phyloP scores from a whole-genome alignment of 2,113 vertebrate genomes.

The Crotalus tigris region DNA sequence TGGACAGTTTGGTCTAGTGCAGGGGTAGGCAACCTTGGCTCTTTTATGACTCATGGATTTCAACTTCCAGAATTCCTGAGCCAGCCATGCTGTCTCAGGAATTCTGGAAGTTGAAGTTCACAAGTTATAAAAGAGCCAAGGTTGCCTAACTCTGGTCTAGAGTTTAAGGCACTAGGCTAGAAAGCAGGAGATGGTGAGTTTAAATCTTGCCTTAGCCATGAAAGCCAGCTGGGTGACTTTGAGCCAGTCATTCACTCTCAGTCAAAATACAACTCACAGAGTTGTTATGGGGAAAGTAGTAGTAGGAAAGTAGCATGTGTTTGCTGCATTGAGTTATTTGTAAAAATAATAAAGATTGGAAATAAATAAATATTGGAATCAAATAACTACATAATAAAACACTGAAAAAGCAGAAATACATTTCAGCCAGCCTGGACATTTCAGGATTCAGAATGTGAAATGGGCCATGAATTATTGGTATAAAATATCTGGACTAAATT shows the following conservation, averaged over 20 bases:
- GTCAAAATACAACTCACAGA: neutral
- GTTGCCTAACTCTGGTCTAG: no score
- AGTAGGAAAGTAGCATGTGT: no score
- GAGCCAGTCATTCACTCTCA: neutral
- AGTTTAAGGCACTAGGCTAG: no score
- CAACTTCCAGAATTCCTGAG: no score
- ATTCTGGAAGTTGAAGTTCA: no score
- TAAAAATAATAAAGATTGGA: neutral
- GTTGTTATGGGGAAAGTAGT: neutral
- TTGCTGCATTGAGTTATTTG: no score
- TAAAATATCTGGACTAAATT: neutral
- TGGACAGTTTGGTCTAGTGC: neutral
- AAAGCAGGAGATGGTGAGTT: no score
- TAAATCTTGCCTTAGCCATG: no score
- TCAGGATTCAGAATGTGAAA: neutral
- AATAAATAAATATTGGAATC: neutral
- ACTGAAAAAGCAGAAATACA: neutral
- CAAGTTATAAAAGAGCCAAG: no score
- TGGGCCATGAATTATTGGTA: neutral
- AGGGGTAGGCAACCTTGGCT: no score
- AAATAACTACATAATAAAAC: neutral
- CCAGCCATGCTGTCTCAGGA: no score
- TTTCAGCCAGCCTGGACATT: neutral
- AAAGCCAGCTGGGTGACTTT: neutral
- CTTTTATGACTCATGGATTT: no score